These are phyloP conservation scores for Galaxea fascicularis DNA, from an alignment of 92 coral and sea anemone genomes.

Conservation along the genomic window DNA sequence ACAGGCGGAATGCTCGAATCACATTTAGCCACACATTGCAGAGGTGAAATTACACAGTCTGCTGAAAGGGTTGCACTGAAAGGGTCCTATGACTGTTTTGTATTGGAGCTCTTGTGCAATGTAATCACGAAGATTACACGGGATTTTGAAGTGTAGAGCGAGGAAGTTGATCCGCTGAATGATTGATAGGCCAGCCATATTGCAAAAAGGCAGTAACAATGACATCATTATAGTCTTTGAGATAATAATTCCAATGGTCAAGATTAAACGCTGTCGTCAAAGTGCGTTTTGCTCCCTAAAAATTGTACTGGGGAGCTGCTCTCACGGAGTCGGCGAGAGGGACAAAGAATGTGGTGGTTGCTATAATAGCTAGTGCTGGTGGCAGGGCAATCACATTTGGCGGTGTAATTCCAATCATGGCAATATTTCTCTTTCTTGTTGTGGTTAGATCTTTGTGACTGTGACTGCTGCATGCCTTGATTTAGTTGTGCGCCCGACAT, in stretches of 20 bases:
- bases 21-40: neutral
- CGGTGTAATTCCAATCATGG: too few species aligned
- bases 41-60: neutral
- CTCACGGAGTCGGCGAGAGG: conserved; percentile 38
- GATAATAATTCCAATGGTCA: neutral
- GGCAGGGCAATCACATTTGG: too few species aligned
- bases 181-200: conserved; percentile 13
- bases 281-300: conserved; percentile 27
- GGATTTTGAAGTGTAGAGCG: neutral
- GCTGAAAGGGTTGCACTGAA: neutral
- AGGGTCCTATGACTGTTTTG: neutral
- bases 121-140: neutral
- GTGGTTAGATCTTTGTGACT: neutral
- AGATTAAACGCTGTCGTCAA: conserved; percentile 29
- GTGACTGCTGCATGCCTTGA: neutral
- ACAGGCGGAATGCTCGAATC: neutral
- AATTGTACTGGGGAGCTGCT: conserved; percentile 14
- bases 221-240: conserved; percentile 25
- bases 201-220: conserved; percentile 7
- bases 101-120: neutral
- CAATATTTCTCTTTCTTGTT: neutral
- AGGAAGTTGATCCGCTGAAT: neutral
- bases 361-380: neutral
- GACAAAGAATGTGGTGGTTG: conserved; percentile 20
- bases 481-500: neutral